A percentile compares a stretch with the other conserved stretches of the same genome.
phyloP scores from a whole-genome alignment of 2,888 invertebrate genomes.

The Troides helena region DNA sequence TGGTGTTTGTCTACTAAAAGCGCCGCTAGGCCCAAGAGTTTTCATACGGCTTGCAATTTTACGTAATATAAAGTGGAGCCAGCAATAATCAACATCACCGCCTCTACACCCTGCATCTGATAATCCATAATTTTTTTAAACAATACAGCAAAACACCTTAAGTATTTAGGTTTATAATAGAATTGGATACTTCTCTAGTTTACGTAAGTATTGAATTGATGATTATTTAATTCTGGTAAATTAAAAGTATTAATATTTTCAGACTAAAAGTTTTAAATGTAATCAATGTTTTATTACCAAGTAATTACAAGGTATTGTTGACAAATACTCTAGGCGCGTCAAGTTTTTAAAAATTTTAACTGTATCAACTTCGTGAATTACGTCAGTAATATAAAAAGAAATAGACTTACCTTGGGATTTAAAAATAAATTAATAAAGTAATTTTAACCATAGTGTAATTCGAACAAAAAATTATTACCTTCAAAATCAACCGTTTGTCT shows the following conservation, averaged over 20 bases:
- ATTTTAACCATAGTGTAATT: too few relatives aligned
- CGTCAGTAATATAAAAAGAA: too few relatives aligned
- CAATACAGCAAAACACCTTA: not conserved
- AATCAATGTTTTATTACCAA: too few relatives aligned
- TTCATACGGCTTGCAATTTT: slow-evolving; percentile 24
- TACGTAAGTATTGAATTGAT: slow-evolving; percentile 1
- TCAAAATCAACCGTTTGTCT: too few relatives aligned
- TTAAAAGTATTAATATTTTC: too few relatives aligned
- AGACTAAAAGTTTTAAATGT: not conserved
- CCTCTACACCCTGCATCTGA: not conserved
- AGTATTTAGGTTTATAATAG: not conserved
- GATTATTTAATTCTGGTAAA: not conserved
- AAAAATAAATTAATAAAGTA: too few relatives aligned
- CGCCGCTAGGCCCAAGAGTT: slow-evolving; percentile 51
- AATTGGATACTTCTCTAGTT: not conserved
- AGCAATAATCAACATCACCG: not conserved
- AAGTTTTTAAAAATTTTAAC: too few relatives aligned
- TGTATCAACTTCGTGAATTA: too few relatives aligned
- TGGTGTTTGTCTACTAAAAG: slow-evolving; percentile 61
- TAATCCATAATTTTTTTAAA: not conserved
- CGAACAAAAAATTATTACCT: too few relatives aligned
- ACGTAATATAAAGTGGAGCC: slow-evolving; percentile 5
- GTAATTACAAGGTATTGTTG: too few relatives aligned
- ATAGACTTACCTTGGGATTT: too few relatives aligned
- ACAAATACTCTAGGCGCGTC: too few relatives aligned